Conservation (phyloP, 23 tunicate species). For the Ciona savignyi region DNA sequence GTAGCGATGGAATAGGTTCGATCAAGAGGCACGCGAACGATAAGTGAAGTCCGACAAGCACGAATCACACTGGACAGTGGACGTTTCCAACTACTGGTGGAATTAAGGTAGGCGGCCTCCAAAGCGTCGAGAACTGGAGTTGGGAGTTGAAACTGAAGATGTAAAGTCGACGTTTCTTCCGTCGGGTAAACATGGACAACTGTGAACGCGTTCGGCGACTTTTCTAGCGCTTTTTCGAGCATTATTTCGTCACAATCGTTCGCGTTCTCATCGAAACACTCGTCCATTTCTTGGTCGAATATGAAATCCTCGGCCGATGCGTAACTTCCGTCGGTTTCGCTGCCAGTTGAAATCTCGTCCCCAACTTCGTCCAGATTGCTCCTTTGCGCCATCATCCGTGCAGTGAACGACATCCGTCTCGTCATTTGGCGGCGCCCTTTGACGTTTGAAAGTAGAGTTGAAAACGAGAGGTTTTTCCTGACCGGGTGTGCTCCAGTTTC, state of each 20-base stretch:
- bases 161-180: conserved; percentile 11
- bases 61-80: conserved; percentile 16
- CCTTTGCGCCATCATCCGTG: conserved; percentile 9
- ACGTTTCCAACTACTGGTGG: not conserved
- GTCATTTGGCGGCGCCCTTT: conserved; percentile 24
- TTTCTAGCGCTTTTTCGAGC: not conserved
- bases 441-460: conserved; percentile 26
- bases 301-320: not conserved
- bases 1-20: conserved; percentile 38
- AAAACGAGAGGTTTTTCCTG: conserved; percentile 61
- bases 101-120: conserved; percentile 22
- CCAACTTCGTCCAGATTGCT: not conserved
- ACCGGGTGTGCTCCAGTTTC: conserved; percentile 57
- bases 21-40: conserved; percentile 42
- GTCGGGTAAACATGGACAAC: conserved; percentile 46
- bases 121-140: conserved; percentile 40
- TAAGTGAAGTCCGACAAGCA: conserved; percentile 16
- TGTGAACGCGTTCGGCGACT: conserved; percentile 23
- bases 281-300: conserved; percentile 7
- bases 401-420: conserved; percentile 45
- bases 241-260: not conserved
- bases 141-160: conserved; percentile 47
- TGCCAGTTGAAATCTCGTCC: conserved; percentile 1
- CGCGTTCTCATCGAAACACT: conserved; percentile 45
- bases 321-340: conserved; percentile 3